Percentiles rank a stretch among this genome's conserved stretches.
Evolutionary conservation across 2,888 invertebrate species (phyloP).

Genomic region (Sphaerophoria rueppellii): DNA sequence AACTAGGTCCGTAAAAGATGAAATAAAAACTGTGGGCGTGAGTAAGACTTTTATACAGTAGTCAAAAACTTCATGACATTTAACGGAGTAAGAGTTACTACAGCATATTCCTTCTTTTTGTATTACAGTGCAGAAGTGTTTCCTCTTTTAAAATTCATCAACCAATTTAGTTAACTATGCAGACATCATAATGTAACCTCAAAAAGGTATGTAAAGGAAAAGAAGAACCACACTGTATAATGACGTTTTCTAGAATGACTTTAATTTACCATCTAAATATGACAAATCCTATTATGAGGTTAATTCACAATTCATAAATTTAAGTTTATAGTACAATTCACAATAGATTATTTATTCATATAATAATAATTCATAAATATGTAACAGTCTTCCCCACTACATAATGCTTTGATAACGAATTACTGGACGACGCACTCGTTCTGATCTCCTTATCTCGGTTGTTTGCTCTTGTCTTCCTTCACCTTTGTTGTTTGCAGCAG

Average conservation of each 20-base stretch:
- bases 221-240: conserved; percentile 14
- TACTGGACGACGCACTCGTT: conserved; percentile 4
- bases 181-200: not conserved
- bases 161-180: too few relatives aligned
- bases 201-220: conserved; percentile 1
- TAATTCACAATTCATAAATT: not conserved
- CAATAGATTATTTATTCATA: not conserved
- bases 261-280: conserved; percentile 9
- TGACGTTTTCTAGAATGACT: not conserved
- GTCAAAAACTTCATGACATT: too few relatives aligned
- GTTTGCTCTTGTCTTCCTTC: conserved; percentile 1
- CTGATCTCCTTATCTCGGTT: conserved; percentile 1
- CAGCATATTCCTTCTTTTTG: too few relatives aligned
- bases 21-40: too few relatives aligned
- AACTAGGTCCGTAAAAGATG: too few relatives aligned
- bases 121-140: too few relatives aligned
- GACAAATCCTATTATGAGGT: not conserved
- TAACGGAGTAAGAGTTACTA: too few relatives aligned
- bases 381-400: conserved; percentile 10
- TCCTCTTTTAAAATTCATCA: too few relatives aligned
- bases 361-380: conserved; percentile 1
- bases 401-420: conserved; percentile 12
- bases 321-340: not conserved
- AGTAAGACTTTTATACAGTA: too few relatives aligned
- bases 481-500: not conserved